Evolutionary conservation across 2,113 vertebrate genomes (phyloP).

Genomic region (Athene cunicularia): DNA sequence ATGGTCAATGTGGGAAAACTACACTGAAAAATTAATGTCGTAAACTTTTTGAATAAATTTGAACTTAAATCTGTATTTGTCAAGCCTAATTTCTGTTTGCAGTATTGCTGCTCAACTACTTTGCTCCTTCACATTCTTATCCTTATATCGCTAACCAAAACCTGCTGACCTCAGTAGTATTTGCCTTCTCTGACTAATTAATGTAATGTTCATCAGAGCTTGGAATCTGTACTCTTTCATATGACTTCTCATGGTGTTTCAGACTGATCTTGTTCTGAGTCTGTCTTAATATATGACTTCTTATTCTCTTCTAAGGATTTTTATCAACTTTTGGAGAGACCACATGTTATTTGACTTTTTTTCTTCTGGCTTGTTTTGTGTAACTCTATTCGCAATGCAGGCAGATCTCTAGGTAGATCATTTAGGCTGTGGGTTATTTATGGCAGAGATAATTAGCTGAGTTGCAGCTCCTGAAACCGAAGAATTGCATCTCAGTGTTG

Average conservation of each 20-base stretch:
- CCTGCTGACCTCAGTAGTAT: neutral
- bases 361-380: neutral
- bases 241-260: neutral
- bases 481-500: rapidly evolving
- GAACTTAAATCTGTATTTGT: neutral
- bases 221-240: neutral
- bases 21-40: neutral
- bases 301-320: neutral
- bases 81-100: neutral
- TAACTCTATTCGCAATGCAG: neutral
- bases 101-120: neutral
- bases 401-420: neutral
- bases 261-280: neutral
- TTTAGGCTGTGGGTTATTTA: neutral
- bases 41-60: neutral
- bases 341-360: neutral
- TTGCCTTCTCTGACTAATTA: neutral
- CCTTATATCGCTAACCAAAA: neutral
- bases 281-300: neutral
- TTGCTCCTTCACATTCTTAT: neutral
- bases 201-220: neutral
- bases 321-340: neutral
- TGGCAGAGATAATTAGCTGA: slow-evolving; percentile 5
- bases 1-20: neutral
- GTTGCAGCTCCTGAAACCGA: slow-evolving; percentile 11